These are phyloP conservation scores for Emmelina monodactyla DNA, from an alignment of 2,888 invertebrate genomes.

Conservation along the genomic window DNA sequence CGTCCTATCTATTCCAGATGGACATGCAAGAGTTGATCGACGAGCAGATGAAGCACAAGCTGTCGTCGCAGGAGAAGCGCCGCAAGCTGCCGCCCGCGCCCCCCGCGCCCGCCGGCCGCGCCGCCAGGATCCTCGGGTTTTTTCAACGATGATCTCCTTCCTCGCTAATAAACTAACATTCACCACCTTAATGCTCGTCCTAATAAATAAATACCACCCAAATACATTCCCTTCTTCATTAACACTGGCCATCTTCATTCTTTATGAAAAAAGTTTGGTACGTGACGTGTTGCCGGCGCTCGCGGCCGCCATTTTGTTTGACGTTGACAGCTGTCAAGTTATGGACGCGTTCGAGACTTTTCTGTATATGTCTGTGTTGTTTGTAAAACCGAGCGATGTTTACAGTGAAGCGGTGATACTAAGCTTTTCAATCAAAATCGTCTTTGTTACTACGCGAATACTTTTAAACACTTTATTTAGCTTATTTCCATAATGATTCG, in stretches of 20 bases:
- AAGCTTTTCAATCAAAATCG: constrained; percentile 41
- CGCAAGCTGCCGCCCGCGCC: constrained; percentile 52
- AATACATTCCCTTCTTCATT: constrained; percentile 29
- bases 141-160: constrained; percentile 61
- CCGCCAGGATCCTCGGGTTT: constrained; percentile 53
- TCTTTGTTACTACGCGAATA: constrained; percentile 37
- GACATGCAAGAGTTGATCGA: constrained; percentile 93
- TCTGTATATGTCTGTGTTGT: too few species aligned
- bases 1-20: constrained; percentile 80
- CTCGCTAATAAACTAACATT: constrained; percentile 32
- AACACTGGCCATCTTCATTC: constrained; percentile 23
- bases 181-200: constrained; percentile 32
- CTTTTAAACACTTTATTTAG: constrained; percentile 34
- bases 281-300: constrained; percentile 19
- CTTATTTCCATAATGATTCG: too few species aligned
- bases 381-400: constrained; percentile 44
- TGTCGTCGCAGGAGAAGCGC: constrained; percentile 71
- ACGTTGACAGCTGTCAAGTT: constrained; percentile 4
- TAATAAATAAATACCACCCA: constrained; percentile 32
- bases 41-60: constrained; percentile 88
- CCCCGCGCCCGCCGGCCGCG: constrained; percentile 39
- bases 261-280: constrained; percentile 26
- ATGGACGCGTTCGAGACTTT: constrained; percentile 24
- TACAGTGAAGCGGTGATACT: constrained; percentile 51
- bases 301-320: constrained; percentile 33